Evolutionary conservation across 2,113 vertebrate species (phyloP).

Genomic region (Amazona vittata): DNA sequence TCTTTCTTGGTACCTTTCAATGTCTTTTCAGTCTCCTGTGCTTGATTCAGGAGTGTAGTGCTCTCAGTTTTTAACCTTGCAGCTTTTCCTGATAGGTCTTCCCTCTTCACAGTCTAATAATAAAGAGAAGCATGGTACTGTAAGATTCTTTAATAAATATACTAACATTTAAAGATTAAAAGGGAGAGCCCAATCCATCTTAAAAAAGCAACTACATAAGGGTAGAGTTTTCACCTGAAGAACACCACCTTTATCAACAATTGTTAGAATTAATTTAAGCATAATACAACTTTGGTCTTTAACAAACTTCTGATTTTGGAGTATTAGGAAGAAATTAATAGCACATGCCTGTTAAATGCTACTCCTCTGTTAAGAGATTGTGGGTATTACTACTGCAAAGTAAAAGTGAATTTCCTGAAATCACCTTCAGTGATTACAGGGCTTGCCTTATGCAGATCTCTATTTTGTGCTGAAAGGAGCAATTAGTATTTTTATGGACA

Average conservation of each 20-base stretch:
- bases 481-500: background rate
- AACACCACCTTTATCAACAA: background rate
- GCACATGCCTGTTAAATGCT: background rate
- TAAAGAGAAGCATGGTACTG: background rate
- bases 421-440: background rate
- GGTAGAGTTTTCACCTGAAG: background rate
- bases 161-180: background rate
- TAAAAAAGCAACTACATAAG: background rate
- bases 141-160: background rate
- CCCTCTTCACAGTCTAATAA: conserved; percentile 82
- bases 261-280: background rate
- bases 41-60: conserved; percentile 70
- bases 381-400: background rate
- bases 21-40: conserved; percentile 68
- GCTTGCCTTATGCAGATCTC: background rate
- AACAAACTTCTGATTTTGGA: background rate
- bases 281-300: background rate
- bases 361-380: background rate
- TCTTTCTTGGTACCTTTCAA: conserved; percentile 76
- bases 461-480: background rate
- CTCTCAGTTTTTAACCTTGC: conserved; percentile 78
- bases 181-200: background rate
- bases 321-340: background rate
- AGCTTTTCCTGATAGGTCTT: conserved; percentile 82
- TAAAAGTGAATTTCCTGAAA: background rate